phyloP scores from a whole-genome alignment of 2,797 vertebrate genomes.

The Lemur catta region DNA sequence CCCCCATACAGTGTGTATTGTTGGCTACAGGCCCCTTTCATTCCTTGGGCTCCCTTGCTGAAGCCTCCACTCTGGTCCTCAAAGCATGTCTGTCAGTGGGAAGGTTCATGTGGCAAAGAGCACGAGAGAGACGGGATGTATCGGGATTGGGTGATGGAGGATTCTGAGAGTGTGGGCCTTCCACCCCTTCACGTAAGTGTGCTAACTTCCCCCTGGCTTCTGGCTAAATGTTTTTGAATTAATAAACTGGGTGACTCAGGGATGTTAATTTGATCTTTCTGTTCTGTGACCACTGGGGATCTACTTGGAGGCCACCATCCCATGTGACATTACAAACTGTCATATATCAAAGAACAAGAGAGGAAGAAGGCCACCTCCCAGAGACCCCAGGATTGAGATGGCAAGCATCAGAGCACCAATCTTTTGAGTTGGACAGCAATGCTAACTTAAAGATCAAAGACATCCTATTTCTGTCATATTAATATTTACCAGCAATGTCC shows the following conservation, averaged over 20 bases:
- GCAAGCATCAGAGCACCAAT: background rate
- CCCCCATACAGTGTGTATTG: background rate
- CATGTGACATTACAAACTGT: background rate
- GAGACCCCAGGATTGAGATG: background rate
- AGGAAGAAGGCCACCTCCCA: background rate
- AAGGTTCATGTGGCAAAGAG: background rate
- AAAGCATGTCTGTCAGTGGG: background rate
- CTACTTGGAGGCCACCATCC: background rate
- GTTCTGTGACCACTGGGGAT: background rate
- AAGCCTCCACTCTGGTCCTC: background rate
- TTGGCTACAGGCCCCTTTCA: background rate
- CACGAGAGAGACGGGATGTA: background rate
- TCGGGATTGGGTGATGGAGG: accelerated
- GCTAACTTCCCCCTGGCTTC: background rate
- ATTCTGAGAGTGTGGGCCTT: background rate
- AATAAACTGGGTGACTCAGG: background rate
- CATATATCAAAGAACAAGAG: background rate
- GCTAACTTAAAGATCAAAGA: background rate
- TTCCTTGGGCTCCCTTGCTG: background rate
- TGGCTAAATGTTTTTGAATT: background rate
- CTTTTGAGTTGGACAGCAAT: background rate
- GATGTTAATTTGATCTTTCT: background rate
- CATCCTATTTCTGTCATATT: background rate
- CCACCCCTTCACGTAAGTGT: background rate
- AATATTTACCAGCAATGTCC: background rate